Conservation (phyloP, 1,140 invertebrate genomes). For the Holcopasites calliopsidis region DNA sequence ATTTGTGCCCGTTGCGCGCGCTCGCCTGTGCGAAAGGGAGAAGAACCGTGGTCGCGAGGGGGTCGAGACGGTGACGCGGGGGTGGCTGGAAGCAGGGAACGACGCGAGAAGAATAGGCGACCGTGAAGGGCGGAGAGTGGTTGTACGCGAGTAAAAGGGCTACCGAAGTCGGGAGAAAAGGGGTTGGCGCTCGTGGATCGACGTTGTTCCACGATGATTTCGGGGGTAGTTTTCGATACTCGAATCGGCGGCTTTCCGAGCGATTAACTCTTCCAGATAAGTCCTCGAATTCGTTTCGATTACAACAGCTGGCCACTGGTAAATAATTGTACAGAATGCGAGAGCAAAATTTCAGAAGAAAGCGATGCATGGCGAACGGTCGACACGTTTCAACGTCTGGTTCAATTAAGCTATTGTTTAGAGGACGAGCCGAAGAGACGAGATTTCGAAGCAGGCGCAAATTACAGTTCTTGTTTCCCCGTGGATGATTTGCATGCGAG, state of each 20-base stretch:
- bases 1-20: conserved; percentile 71
- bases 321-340: too few relatives aligned
- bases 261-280: conserved; percentile 45
- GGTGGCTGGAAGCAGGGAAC: conserved; percentile 2
- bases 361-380: neutral
- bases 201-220: conserved; percentile 55
- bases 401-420: conserved; percentile 1
- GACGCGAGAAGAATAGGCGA: conserved; percentile 30
- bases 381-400: neutral
- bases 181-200: conserved; percentile 35
- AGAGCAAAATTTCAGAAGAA: too few relatives aligned
- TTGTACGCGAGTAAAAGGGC: conserved; percentile 23
- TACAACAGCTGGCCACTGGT: too few relatives aligned
- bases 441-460: neutral
- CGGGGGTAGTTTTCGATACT: conserved; percentile 49
- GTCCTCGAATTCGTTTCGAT: conserved; percentile 5
- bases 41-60: conserved; percentile 36
- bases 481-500: conserved; percentile 10
- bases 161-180: conserved; percentile 43
- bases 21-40: conserved; percentile 46
- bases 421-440: neutral
- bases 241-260: conserved; percentile 56
- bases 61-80: conserved; percentile 32
- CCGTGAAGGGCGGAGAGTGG: conserved; percentile 19
- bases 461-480: neutral